Evolutionary conservation across 2,888 invertebrate species (phyloP), one percentile per base, ranked within the genome.

Genomic region (Apodemia duryi): DNA sequence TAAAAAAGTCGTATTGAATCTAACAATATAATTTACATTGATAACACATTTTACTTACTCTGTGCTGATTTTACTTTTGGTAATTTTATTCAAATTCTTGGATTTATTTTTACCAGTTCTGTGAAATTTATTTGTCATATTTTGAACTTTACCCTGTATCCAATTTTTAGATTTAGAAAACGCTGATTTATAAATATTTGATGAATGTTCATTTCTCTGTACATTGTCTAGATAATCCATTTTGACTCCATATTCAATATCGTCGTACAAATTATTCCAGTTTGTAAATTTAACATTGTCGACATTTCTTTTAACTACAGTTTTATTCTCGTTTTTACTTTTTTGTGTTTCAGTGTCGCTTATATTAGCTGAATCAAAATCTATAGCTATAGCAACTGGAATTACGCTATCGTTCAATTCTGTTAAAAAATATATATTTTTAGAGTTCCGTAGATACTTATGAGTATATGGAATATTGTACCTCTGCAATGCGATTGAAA

Each of bases 221-320:
- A 74, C 68, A 54, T 77, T 76, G 2, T 86, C 84, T 2, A 80
- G 52, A 63, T 76, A 70, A 65, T 76, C 84, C 1, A 72, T 41
- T 65, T 79, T 77, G 0, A 86, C 70, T 0, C 88, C 91, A 62
- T 90, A 88, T 57, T 90, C 90, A 2, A 88, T 86, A 28, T 72
- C 70, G 41, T 91, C 88, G 46, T 90, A 90, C 0, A 90, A 73
- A 63, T 88, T 86, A 38, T 86, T 84, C 90, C 90, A 90, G 66
- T 84, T 85, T 65, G 86, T 80, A 0, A 84, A 66, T 70, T 84
- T 82, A 21, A 75, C 79, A 0, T 79, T 77, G 0, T 75, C 77
- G 0, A 72, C 11, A 65, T 80, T 80, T 54, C 91, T 76, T 75
- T 91, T 91, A 0, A 82, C 81, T 41, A 83, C 63, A 0, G 77